Evolutionary conservation across 2,797 vertebrate genomes (phyloP), one percentile per base, ranked within the genome.

Genomic region (Psittacula derbiana): DNA sequence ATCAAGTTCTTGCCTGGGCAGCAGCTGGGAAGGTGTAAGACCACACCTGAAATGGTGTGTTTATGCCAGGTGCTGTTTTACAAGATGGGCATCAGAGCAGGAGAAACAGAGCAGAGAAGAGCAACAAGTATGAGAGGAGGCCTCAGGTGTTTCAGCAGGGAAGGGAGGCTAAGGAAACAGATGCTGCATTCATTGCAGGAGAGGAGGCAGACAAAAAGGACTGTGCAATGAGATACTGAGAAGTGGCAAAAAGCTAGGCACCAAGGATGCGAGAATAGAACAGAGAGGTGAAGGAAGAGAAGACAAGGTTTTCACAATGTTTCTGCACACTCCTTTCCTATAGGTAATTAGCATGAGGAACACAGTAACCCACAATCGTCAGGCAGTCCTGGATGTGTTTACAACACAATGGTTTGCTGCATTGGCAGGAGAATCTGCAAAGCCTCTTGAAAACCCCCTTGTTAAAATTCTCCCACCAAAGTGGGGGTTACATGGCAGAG

Each of bases 21-120:
- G 80, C 50, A 81, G 38, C 85, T 86, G 80, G 78, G 33, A 85
- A 95, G 84, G 24, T 16, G 3, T 40, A 25, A 93, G 78, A 90
- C 88, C 88, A 94, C 93, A 96, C 90, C 95, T 58, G 70, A 88
- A 97, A 97, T 58, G 44, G 36, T 90, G 92, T 92, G 92, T 95
- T 96, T 97, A 95, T 91, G 69, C 88, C 92, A 90, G 82, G 88
- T 90, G 90, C 67, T 87, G 44, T 57, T 94, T 90, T 46, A 92
- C 64, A 82, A 69, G 60, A 25, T 4, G 53, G 67, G 95, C 40
- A 71, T 30, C 15, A 12, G 79, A 83, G 94, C 47, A 61, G 66
- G 47, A 89, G 94, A 94, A 95, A 80, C 79, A 64, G 60, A 80
- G 46, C n/a, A 73, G 86, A 72, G 49, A 80, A 85, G 55, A 95